Conservation (phyloP, 2,113 vertebrate species). For the Gallinago media region DNA sequence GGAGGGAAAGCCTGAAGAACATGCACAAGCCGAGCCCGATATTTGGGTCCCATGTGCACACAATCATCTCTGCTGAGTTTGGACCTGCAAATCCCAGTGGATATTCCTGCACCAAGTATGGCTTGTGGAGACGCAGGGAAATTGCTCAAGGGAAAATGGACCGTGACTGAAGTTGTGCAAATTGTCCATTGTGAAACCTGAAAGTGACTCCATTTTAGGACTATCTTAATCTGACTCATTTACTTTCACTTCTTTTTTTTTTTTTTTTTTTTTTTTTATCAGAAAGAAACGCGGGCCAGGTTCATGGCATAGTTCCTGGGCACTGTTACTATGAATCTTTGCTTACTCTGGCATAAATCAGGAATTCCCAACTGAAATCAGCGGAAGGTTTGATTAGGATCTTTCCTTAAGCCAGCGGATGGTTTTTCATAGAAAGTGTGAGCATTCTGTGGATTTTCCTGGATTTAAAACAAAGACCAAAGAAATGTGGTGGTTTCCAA, state of each 20-base stretch:
- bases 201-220: neutral
- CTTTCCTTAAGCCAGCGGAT: constrained; percentile 21
- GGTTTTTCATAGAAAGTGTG: constrained; percentile 42
- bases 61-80: neutral
- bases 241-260: neutral
- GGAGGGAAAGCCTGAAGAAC: neutral
- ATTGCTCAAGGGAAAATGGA: neutral
- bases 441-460: constrained; percentile 56
- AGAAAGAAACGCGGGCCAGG: neutral
- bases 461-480: constrained; percentile 50
- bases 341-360: neutral
- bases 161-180: neutral
- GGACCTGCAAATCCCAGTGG: neutral
- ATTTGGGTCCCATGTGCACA: neutral
- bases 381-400: constrained; percentile 23
- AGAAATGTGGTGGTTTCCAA: constrained; percentile 54
- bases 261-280: neutral
- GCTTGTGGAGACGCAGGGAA: neutral
- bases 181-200: neutral
- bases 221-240: neutral
- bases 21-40: neutral
- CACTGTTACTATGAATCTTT: neutral
- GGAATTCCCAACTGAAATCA: neutral
- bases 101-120: neutral
- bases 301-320: neutral